A percentile compares a stretch with the other conserved stretches of the same genome.
Conservation (phyloP, 2,797 vertebrate genomes). For the Manis crassicaudata region DNA sequence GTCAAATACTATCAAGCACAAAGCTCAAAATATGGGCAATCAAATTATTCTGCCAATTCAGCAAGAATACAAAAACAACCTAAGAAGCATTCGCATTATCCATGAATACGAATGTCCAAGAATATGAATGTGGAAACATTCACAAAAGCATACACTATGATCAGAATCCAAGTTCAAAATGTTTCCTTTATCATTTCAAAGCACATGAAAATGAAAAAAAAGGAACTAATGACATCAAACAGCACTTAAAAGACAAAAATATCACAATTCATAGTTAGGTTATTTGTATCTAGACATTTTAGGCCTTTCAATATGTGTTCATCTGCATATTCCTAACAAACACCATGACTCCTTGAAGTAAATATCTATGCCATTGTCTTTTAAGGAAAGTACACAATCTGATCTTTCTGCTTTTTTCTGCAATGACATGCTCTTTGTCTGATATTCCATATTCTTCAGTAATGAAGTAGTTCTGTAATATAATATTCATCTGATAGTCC, state of each 20-base stretch:
- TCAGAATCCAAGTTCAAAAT: neutral
- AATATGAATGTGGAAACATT: slow-evolving; percentile 50
- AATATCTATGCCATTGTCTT: neutral
- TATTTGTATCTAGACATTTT: neutral
- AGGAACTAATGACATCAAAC: slow-evolving; percentile 58
- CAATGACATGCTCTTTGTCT: slow-evolving; percentile 32
- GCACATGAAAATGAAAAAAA: neutral
- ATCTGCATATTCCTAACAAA: neutral
- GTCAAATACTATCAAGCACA: slow-evolving; percentile 47
- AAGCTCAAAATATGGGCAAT: slow-evolving; percentile 2
- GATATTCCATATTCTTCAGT: neutral
- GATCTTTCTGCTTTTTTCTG: neutral
- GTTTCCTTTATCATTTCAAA: slow-evolving; percentile 28
- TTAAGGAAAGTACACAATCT: slow-evolving; percentile 29
- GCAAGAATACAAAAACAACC: neutral
- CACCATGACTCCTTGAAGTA: neutral
- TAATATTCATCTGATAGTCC: slow-evolving; percentile 24
- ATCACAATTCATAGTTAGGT: neutral
- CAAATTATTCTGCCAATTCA: slow-evolving; percentile 43
- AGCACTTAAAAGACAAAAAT: slow-evolving; percentile 18
- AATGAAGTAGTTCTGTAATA: slow-evolving; percentile 44
- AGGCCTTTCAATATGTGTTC: neutral
- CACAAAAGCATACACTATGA: slow-evolving; percentile 19
- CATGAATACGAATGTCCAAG: too few relatives aligned
- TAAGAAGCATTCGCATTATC: slow-evolving; percentile 15